These are phyloP conservation scores for Tenthredo mesomela DNA, from an alignment of 2,888 invertebrate species.

Conservation along the genomic window DNA sequence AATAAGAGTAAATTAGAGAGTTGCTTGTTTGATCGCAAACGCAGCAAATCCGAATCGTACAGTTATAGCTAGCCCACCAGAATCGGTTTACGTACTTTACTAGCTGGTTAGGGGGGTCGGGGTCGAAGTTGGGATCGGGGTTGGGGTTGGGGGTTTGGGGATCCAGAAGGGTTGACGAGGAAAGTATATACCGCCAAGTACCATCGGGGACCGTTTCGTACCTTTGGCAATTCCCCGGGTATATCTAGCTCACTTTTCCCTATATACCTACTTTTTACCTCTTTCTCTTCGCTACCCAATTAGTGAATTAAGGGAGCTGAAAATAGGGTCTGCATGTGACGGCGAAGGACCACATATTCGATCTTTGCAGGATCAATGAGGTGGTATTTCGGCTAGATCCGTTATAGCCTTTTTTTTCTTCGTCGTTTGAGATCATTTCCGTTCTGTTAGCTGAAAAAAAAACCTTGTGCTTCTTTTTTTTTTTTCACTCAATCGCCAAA, in stretches of 20 bases:
- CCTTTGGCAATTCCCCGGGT: background rate
- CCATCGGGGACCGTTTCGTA: constrained; percentile 16
- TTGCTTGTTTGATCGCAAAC: constrained; percentile 21
- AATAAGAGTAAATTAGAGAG: background rate
- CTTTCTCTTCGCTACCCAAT: constrained; percentile 29
- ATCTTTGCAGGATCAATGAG: constrained; percentile 5
- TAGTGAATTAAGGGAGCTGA: constrained; percentile 44
- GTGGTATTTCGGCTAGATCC: background rate
- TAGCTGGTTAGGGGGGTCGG: too few relatives aligned
- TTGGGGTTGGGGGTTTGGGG: background rate
- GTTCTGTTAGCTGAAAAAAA: background rate
- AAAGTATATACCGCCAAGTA: constrained; percentile 27
- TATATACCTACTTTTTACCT: background rate
- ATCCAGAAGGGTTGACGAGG: constrained; percentile 21
- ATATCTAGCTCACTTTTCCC: background rate
- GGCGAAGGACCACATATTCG: background rate
- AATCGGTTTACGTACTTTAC: background rate
- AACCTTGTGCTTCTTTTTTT: background rate
- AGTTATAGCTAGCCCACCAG: background rate
- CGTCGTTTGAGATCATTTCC: background rate
- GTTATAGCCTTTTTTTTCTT: background rate
- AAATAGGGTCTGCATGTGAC: constrained; percentile 34
- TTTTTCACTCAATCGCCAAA: background rate
- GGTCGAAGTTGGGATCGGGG: too few relatives aligned
- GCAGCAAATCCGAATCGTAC: constrained; percentile 20